Percentiles rank a stretch among this genome's conserved stretches.
These are phyloP conservation scores for Heliothis subflexa DNA, from an alignment of 1,140 invertebrate species.

Conservation along the genomic window DNA sequence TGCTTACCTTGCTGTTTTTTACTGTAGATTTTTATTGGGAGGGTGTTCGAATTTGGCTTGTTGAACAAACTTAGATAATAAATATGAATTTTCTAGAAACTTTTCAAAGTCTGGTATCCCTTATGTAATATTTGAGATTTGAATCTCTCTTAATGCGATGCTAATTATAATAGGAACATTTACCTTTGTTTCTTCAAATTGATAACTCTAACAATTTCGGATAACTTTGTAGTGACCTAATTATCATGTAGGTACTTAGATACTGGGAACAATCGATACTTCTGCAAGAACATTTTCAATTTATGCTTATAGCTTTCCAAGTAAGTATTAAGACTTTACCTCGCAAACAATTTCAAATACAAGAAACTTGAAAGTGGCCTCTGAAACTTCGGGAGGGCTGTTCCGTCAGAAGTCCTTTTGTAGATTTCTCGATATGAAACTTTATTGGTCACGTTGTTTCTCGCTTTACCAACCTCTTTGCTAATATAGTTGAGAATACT, in stretches of 20 bases:
- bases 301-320: background rate
- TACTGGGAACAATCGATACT: too few relatives aligned
- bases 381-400: background rate
- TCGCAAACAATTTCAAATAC: conserved; percentile 11
- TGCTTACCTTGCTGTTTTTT: background rate
- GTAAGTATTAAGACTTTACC: background rate
- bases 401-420: conserved; percentile 14
- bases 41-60: background rate
- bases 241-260: too few relatives aligned
- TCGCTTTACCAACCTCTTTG: background rate
- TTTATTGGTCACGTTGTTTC: conserved; percentile 17
- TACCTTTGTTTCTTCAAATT: too few relatives aligned
- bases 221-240: too few relatives aligned
- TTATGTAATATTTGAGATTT: too few relatives aligned
- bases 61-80: background rate
- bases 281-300: background rate
- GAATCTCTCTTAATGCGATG: too few relatives aligned
- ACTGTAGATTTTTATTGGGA: background rate
- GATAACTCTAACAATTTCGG: too few relatives aligned
- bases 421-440: background rate
- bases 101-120: background rate
- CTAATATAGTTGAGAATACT: background rate
- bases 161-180: too few relatives aligned
- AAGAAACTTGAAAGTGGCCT: conserved; percentile 14
- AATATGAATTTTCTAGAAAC: too few relatives aligned